Evolutionary conservation across 37 sponge, comb jelly and placozoan genomes (phyloP), one percentile per base, ranked within the genome.

Genomic region (Axinella damicornis): DNA sequence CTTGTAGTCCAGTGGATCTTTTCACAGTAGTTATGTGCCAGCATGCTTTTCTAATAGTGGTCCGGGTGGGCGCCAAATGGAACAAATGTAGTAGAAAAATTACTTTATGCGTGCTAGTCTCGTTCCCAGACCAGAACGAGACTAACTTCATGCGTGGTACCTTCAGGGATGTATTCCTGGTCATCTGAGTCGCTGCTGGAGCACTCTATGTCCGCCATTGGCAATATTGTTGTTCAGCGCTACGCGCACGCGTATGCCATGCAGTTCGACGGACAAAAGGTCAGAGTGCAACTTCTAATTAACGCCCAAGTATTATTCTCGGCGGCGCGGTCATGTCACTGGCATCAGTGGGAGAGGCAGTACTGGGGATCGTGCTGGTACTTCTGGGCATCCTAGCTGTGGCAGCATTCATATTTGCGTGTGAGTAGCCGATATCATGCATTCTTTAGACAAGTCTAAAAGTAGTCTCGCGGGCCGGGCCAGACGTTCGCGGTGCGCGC

Each of bases 101-200:
- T n/a, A n/a, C n/a, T n/a, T n/a, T n/a, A n/a, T n/a, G n/a, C n/a
- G n/a, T n/a, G n/a, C n/a, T n/a, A n/a, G n/a, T n/a, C n/a, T 46
- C 6, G 46, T 46, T 46, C 4, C 46, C 46, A 46, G 46, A 46
- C 46, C 46, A 9, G 46, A 4, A 46, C 9, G 9, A 46, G 9
- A 9, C 46, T 9, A 46, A 9, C 9, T 46, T 9, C 46, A 46
- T 46, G 46, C 32, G 37, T 36, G 4, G 24, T 32, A 92, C 92
- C 92, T 83, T 85, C 93, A 60, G 93, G 93, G 39, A 88, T 70
- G 53, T 93, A 93, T 22, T 93, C 93, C 53, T 84, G 85, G 36
- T 93, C 93, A 27, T 84, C 92, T 0, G 92, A 83, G 67, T 81
- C 83, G 27, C 64, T 85, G 57, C 77, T 81, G 1, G 46, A n/a